Conservation (phyloP, 2,797 vertebrate genomes). For the Vireo griseus region DNA sequence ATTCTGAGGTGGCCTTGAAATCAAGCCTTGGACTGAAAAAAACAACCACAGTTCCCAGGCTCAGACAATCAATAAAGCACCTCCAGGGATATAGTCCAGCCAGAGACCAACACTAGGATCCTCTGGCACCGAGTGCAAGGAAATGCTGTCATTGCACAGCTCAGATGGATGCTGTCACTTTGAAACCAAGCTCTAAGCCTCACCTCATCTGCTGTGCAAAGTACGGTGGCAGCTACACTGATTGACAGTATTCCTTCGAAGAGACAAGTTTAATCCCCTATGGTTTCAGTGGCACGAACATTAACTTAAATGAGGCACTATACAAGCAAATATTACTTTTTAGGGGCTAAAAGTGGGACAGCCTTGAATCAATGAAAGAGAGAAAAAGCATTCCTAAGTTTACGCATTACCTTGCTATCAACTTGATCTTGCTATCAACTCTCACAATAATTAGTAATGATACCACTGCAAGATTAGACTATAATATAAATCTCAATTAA, state of each 20-base stretch:
- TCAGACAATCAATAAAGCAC: background rate
- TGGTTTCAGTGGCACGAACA: background rate
- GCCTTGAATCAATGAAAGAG: background rate
- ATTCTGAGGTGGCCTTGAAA: background rate
- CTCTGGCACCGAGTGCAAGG: background rate
- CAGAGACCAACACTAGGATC: background rate
- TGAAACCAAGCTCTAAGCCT: background rate
- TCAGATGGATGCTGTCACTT: background rate
- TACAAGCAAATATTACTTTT: background rate
- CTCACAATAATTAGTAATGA: background rate
- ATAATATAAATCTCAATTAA: background rate
- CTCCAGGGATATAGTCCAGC: background rate
- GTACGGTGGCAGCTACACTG: background rate
- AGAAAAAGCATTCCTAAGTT: background rate
- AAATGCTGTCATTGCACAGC: background rate
- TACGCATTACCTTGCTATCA: background rate
- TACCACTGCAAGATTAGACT: background rate
- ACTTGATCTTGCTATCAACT: background rate
- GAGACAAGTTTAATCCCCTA: background rate
- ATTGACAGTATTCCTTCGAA: background rate
- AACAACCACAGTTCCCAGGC: background rate
- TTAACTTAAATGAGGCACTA: background rate
- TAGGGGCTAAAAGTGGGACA: background rate
- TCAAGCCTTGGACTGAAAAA: background rate
- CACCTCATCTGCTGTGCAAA: background rate